Evolutionary conservation across 2,888 invertebrate species (phyloP).

Genomic region (Liodrosophila aerea): DNA sequence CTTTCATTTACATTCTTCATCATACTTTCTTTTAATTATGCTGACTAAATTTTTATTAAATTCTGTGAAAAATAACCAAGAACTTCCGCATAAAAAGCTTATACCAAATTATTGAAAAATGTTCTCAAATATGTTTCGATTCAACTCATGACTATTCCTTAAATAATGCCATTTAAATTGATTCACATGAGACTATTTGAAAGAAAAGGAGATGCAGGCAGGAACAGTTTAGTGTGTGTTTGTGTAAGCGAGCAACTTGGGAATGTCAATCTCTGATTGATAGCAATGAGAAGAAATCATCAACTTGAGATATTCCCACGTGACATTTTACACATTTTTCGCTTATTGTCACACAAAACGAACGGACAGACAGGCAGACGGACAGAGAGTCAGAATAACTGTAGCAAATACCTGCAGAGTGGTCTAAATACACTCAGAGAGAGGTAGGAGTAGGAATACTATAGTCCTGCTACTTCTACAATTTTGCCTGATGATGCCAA

Average conservation of each 20-base stretch:
- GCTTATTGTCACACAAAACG: slow-evolving; percentile 42
- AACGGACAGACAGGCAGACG: not conserved
- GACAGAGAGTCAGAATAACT: not conserved
- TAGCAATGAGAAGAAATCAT: slow-evolving; percentile 44
- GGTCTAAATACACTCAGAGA: slow-evolving; percentile 20
- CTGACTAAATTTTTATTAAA: too few species aligned
- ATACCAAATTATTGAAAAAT: too few species aligned
- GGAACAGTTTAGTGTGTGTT: too few species aligned
- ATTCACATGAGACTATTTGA: slow-evolving; percentile 2
- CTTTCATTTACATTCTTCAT: too few species aligned
- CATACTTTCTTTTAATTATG: too few species aligned
- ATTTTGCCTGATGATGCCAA: slow-evolving; percentile 74
- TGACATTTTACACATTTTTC: slow-evolving; percentile 61
- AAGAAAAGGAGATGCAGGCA: too few species aligned
- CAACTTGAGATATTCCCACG: slow-evolving; percentile 64
- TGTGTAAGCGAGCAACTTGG: slow-evolving; percentile 28
- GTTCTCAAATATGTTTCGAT: too few species aligned
- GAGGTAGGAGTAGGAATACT: too few species aligned
- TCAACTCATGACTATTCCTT: too few species aligned
- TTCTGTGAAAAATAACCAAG: too few species aligned
- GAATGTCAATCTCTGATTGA: slow-evolving; percentile 70
- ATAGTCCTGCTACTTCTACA: slow-evolving; percentile 2
- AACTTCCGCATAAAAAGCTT: too few species aligned
- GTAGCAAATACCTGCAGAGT: slow-evolving; percentile 1
- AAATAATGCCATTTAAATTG: too few species aligned